Percentiles rank a stretch among this genome's conserved stretches.
Conservation (phyloP, 1,140 invertebrate species). For the Drosophila nigromelanica region DNA sequence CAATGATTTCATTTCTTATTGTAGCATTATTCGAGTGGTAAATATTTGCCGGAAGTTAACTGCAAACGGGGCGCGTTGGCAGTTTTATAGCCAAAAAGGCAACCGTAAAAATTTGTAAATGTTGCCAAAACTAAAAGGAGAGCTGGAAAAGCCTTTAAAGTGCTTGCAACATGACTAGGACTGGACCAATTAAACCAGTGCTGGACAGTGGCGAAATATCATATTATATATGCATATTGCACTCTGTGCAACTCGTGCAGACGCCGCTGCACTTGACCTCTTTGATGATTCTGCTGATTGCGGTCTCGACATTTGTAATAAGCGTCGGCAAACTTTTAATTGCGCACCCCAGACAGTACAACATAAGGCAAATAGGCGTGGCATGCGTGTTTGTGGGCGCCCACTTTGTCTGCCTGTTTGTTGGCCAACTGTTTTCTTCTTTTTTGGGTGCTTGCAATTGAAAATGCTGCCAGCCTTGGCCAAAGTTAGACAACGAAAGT, state of each 20-base stretch:
- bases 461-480: slow-evolving; percentile 45
- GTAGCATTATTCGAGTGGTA: slow-evolving; percentile 41
- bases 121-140: background rate
- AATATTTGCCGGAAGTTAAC: slow-evolving; percentile 58
- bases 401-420: slow-evolving; percentile 35
- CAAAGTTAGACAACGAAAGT: slow-evolving; percentile 56
- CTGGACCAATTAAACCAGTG: slow-evolving; percentile 53
- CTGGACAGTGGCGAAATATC: background rate
- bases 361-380: slow-evolving; percentile 8
- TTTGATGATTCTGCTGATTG: slow-evolving; percentile 59
- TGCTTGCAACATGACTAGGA: slow-evolving; percentile 35
- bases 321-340: slow-evolving; percentile 76
- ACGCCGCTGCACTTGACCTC: slow-evolving; percentile 66
- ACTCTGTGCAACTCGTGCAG: slow-evolving; percentile 25
- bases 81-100: slow-evolving; percentile 53
- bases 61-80: slow-evolving; percentile 53
- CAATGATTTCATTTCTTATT: no score
- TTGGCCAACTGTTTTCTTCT: slow-evolving; percentile 11
- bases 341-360: slow-evolving; percentile 40
- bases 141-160: slow-evolving; percentile 16
- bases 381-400: background rate
- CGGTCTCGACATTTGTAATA: slow-evolving; percentile 72
- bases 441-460: slow-evolving; percentile 49
- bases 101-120: slow-evolving; percentile 5
- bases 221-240: slow-evolving; percentile 55